Evolutionary conservation across 2,797 vertebrate species (phyloP), one percentile per base, ranked within the genome.

Genomic region (Acrossocheilus wenchowensis): DNA sequence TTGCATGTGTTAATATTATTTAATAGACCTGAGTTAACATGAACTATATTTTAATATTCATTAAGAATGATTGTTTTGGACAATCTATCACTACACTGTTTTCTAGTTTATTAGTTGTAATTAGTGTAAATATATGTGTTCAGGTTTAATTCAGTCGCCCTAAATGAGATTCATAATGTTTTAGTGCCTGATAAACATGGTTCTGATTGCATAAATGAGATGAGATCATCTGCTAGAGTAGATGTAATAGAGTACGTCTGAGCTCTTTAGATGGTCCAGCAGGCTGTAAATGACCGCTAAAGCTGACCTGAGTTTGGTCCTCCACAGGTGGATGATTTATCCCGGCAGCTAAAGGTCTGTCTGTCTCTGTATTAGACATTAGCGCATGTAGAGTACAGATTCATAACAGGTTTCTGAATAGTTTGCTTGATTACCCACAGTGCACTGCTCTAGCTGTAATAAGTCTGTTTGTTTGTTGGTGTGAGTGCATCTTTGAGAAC

Each of bases 281-380:
- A 30, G 23, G 41, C 50, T 71, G 48, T 73, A 17, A 71, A 41
- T 41, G 34, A 66, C 2, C 57, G 1, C 74, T 11, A 26, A 64
- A 45, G 23, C 64, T 73, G 50, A 82, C 9, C 3, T 43, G 69
- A 74, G 52, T 83, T 64, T 83, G 81, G 36, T 97, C 94, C 95
- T 94, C 96, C 96, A 85, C 96, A 97, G 97, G 96, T 97, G 95
- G 96, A 97, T 96, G 96, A 94, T 92, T 95, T 96, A 94, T 94
- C 96, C 91, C 94, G 94, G 92, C 94, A 97, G 95, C 95, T 97
- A 95, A 97, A 85, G 94, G 93, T 95, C 30, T 81, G 5, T 81
- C 34, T 82, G 34, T 78, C 48, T 77, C 36, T 82, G 12, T 36
- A 1, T 74, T 72, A 79, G 77, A 79, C 36, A 4, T 71, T 87